These are phyloP conservation scores for Macroteleia sp. DNA, from an alignment of 2,888 invertebrate species.

Conservation along the genomic window DNA sequence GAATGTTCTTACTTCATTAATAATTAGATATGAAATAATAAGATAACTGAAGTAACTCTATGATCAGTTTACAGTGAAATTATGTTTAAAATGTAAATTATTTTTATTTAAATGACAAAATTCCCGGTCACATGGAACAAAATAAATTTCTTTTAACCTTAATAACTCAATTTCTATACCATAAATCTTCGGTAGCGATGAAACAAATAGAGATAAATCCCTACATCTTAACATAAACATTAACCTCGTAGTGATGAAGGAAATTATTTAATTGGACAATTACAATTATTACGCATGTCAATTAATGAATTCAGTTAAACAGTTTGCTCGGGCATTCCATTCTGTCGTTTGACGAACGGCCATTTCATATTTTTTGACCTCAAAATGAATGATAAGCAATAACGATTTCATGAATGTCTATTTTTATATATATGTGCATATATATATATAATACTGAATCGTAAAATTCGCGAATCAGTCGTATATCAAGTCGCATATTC, in stretches of 20 bases:
- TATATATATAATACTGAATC: slow-evolving; percentile 10
- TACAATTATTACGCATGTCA: slow-evolving; percentile 17
- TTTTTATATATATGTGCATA: no score
- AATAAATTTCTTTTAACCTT: slow-evolving; percentile 13
- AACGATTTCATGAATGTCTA: slow-evolving; percentile 22
- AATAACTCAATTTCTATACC: slow-evolving; percentile 27
- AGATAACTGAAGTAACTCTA: no score
- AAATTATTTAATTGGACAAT: slow-evolving; percentile 36
- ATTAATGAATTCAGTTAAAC: slow-evolving; percentile 30
- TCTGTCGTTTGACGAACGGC: slow-evolving; percentile 9
- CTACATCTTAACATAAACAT: not conserved
- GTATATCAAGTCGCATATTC: slow-evolving; percentile 32
- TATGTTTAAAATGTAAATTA: not conserved
- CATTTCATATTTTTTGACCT: slow-evolving; percentile 23
- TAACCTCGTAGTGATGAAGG: slow-evolving; percentile 11
- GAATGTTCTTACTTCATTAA: no score
- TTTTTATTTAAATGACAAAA: not conserved
- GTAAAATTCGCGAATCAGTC: slow-evolving; percentile 26
- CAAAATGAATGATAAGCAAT: slow-evolving; percentile 22
- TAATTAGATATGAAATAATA: no score
- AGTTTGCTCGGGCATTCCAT: slow-evolving; percentile 9
- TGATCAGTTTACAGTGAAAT: no score
- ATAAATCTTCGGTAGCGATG: not conserved
- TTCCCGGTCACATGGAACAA: no score
- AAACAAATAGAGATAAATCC: slow-evolving; percentile 8